These are phyloP conservation scores for Mormoops blainvillei DNA, from an alignment of 2,113 vertebrate species.

Conservation along the genomic window DNA sequence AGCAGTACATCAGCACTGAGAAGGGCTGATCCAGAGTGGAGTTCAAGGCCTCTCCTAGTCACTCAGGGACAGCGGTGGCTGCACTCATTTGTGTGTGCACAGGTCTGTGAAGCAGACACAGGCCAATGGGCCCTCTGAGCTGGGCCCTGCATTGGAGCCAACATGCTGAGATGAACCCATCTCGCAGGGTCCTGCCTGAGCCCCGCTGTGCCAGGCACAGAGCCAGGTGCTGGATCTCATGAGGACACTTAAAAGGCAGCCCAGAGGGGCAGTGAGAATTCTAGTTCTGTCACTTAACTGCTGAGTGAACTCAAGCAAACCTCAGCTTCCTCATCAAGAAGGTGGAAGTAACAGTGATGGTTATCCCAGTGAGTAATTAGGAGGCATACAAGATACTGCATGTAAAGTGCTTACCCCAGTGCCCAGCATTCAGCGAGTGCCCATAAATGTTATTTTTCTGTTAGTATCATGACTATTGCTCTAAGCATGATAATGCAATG, in stretches of 20 bases:
- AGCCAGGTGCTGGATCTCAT: not conserved
- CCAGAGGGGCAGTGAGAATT: not conserved
- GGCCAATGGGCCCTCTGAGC: not conserved
- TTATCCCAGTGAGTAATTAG: not conserved
- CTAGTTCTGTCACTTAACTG: not conserved
- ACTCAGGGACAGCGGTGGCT: not conserved
- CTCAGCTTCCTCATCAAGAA: not conserved
- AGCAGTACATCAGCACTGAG: slow-evolving; percentile 31
- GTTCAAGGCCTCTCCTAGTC: not conserved
- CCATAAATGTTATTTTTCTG: not conserved
- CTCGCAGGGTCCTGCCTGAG: not conserved
- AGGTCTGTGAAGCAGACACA: not conserved
- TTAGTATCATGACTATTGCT: not conserved
- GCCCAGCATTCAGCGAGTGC: not conserved
- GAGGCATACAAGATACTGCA: not conserved
- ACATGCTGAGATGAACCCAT: rapidly evolving
- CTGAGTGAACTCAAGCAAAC: not conserved
- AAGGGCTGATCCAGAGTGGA: not conserved
- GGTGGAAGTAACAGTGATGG: not conserved
- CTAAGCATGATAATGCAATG: not conserved
- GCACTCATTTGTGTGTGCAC: not conserved
- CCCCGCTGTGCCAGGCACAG: not conserved
- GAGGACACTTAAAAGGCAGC: not conserved
- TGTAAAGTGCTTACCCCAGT: not conserved
- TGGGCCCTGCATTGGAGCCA: not conserved